Evolutionary conservation across 2,113 vertebrate genomes (phyloP).

Genomic region (Buteo buteo): DNA sequence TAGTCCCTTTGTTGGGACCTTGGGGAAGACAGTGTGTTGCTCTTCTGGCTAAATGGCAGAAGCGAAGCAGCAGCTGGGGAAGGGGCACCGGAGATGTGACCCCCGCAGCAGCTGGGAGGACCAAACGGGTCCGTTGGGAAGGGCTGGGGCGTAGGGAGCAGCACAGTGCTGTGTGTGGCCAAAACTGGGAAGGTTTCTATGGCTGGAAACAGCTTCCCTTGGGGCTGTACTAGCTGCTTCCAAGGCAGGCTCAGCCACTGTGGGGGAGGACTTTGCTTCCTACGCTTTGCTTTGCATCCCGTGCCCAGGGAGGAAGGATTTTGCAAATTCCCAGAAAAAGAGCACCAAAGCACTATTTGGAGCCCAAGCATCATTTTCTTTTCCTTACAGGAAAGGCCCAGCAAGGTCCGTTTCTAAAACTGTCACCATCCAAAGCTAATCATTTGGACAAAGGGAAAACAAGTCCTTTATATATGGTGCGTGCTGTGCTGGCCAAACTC

Average conservation of each 20-base stretch:
- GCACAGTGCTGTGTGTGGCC: background rate
- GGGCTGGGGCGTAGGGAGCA: fast-evolving
- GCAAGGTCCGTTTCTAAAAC: background rate
- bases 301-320: background rate
- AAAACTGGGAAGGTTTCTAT: background rate
- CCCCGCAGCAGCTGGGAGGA: background rate
- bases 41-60: background rate
- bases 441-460: background rate
- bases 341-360: background rate
- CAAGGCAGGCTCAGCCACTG: background rate
- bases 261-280: background rate
- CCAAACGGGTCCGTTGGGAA: background rate
- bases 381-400: background rate
- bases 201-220: background rate
- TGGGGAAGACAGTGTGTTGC: background rate
- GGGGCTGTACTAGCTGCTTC: background rate
- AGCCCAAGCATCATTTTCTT: background rate
- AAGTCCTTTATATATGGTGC: background rate
- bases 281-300: background rate
- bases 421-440: background rate
- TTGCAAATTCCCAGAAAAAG: background rate
- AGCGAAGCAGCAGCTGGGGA: background rate
- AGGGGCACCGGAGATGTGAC: background rate
- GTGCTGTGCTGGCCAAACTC: background rate
- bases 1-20: background rate